Base-by-base conservation (phyloP, 2,797 vertebrate species). In the Danio aesculapii region DNA sequence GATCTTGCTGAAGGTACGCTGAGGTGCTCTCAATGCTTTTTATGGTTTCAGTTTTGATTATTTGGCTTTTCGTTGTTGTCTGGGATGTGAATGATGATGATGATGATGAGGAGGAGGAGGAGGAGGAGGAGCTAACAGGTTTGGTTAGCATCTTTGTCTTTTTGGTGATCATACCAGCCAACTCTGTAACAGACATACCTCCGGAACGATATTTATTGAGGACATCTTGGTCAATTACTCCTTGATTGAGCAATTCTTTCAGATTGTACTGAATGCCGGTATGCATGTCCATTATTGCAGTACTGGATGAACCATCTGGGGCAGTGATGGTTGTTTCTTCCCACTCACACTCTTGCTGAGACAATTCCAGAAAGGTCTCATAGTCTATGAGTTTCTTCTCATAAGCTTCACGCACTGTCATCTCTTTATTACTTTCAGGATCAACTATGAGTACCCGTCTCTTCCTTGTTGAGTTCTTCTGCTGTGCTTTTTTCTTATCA, bases 281-380 rank as follows among this genome's bases (percentile, higher is more conserved):
- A 90, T 96, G 96, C 75, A 88, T 92, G 84, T 99, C 98, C 0
- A 93, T 94, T 64, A 99, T 94, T 44, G 97, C 86, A 39, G 97
- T 90, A 30, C 89, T 92, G 1, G 88, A 93, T 63, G 96, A 95
- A 14, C 97, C 97, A 84, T 99, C 97, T 1, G 96, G 93, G 9
- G 93, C 94, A 0, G 96, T 97, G 82, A 95, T 95, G 2, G 95
- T 97, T 61, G 97, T 96, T 90, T 99, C 98, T 88, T 99, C 97
- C 98, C 98, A 99, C 85, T 99, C 98, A n/a, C 97, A 97, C 82
- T 99, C 98, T 82, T 99, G 97, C 59, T 94, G 90, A 14, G 95
- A 95, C 57, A 99, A 92, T 68, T 99, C 97, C 68, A 91, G 61
- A 30, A 93, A 99, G 69, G 97, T 99, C 2, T 95, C 91, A 7